Base-by-base conservation (phyloP, 2,888 invertebrate species). In the Scotopteryx bipunctaria region DNA sequence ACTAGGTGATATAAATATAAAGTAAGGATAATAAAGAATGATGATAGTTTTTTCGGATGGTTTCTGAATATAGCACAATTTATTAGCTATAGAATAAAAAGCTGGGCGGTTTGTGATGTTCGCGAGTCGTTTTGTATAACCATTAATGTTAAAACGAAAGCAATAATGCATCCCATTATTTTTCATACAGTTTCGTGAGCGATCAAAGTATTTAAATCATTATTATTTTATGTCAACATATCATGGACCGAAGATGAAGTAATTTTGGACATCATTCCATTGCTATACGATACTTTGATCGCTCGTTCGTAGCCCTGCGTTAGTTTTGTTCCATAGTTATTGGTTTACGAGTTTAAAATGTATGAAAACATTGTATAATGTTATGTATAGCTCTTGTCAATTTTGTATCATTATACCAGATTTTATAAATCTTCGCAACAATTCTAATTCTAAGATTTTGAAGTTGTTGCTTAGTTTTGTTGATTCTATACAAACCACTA, bases 51-150 rank as follows among this genome's bases (percentile, higher is more conserved):
- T 66, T 67, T 67, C 67, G 77, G 71, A 68, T 71, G 83, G 76
- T 79, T 76, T 76, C 78, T 74, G 71, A 70, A 70, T 73, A 81
- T 83, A 86, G 86, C 89, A 87, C 89, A 88, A 88, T 83, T 81
- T 75, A 75, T 76, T 85, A 86, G 85, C 83, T 83, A 80, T 83
- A 83, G 76, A 74, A 57, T 70, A 66, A 71, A n/a, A 71, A 62
- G 50, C 74, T 70, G 78, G 75, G 59, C 73, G 75, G 73, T 61
- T 63, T 62, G 68, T 67, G 69, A 67, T 68, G 67, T 64, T 69
- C 59, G 67, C 64, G 66, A 59, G 58, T 51, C 40, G 58, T 60
- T 69, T 72, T 72, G 67, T 69, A 72, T 67, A 71, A 73, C 64
- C 68, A 69, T 65, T 75, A 73, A 72, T 67, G 64, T 69, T 67